Base-by-base conservation (phyloP, 2,888 invertebrate species). In the Lysandra bellargus region DNA sequence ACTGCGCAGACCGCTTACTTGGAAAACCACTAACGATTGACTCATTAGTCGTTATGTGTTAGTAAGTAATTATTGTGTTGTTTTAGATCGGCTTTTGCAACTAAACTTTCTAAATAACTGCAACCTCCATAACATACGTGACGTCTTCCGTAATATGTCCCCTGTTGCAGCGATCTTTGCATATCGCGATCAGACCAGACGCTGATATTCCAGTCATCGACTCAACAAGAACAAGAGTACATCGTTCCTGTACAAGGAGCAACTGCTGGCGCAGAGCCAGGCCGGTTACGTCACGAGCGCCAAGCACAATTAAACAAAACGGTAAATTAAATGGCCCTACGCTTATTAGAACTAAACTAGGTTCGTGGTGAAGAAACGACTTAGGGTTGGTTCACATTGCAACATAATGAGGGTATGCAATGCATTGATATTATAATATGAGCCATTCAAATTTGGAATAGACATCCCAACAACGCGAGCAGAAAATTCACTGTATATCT, bases 201-300 rank as follows among this genome's bases (percentile, higher is more conserved):
- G 81, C 78, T 78, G 79, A 79, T 40, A 80, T 80, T 80, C 78
- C 81, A 79, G 80, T 79, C 81, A 82, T 83, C 80, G 83, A 83
- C 81, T 49, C 9, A 49, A 49, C 9, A 49, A 81, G 81, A 83
- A 81, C 83, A 83, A 83, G 82, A 30, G 30, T 33, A 69, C 69
- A 37, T 69, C 69, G 69, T 33, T 4, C 17, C 5, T 5, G 69
- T 33, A 17, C 69, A 69, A 84, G 85, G 77, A 83, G 82, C 84
- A 88, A 84, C 85, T 82, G 83, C 86, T 89, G 89, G 90, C 88
- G 79, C 81, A 81, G 82, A 81, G 88, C 90, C 89, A 89, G 85
- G 80, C 80, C 81, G 83, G 86, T 86, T 87, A 84, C 85, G 85
- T 86, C 86, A 83, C 82, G 81, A 78, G 79, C 80, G 79, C 78